Conservation (phyloP, 2,113 vertebrate species). For the Platichthys stellatus region DNA sequence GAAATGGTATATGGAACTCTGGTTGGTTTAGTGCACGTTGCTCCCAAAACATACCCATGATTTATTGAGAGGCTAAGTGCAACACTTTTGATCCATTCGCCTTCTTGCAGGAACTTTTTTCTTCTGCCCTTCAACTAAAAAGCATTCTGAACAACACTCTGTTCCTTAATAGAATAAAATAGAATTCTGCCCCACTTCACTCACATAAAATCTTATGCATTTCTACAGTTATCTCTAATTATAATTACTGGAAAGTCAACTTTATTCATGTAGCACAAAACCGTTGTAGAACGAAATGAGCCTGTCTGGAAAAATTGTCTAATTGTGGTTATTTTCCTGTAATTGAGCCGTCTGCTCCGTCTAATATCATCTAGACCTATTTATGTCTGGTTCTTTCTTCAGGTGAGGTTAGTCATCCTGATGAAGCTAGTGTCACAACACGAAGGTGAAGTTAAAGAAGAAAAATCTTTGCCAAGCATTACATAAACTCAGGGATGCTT, state of each 20-base stretch:
- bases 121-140: too few species aligned
- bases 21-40: background rate
- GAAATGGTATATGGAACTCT: background rate
- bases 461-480: too few species aligned
- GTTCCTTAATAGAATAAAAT: too few species aligned
- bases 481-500: too few species aligned
- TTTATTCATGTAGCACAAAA: background rate
- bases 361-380: background rate
- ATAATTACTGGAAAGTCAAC: background rate
- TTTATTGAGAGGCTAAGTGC: background rate
- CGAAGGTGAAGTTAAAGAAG: too few species aligned
- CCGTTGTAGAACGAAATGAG: too few species aligned
- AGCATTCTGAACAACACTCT: background rate
- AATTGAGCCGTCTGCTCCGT: background rate
- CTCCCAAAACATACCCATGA: background rate
- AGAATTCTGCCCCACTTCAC: background rate
- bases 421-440: too few species aligned
- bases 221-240: background rate
- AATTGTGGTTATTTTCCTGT: background rate
- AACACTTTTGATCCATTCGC: too few species aligned
- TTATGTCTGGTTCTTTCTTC: background rate
- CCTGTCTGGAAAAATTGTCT: background rate
- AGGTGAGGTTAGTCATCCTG: background rate
- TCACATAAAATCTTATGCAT: background rate
- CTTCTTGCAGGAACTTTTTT: too few species aligned